A percentile compares a stretch with the other conserved stretches of the same genome.
Evolutionary conservation across 2,113 vertebrate species (phyloP).

Genomic region (Hylia prasina): DNA sequence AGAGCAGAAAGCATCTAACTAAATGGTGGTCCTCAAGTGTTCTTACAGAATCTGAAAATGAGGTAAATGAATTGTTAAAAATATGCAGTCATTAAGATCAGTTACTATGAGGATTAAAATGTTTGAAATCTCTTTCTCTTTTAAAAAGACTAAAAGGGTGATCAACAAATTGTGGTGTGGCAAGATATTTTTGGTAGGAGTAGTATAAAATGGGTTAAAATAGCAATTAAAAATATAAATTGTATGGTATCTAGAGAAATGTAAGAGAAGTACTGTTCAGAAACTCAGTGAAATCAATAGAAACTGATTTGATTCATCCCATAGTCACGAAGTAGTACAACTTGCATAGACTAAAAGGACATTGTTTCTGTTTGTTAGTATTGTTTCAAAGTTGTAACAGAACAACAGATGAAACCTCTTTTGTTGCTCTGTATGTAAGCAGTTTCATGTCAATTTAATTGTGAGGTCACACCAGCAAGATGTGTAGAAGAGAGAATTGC

Average conservation of each 20-base stretch:
- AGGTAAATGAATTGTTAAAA: constrained; percentile 36
- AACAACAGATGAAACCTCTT: neutral
- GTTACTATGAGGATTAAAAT: neutral
- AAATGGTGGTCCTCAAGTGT: neutral
- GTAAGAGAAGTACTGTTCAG: neutral
- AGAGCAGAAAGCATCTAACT: neutral
- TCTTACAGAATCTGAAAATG: constrained; percentile 24
- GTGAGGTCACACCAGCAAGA: neutral
- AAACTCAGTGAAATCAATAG: neutral
- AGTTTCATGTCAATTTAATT: neutral
- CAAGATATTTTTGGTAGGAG: neutral
- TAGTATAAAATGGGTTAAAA: neutral
- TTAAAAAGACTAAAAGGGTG: neutral
- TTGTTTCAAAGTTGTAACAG: neutral
- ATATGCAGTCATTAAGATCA: neutral
- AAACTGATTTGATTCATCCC: neutral
- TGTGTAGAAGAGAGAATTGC: neutral
- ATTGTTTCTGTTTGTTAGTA: neutral
- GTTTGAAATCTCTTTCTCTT: neutral
- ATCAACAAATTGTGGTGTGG: neutral
- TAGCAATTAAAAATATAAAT: neutral
- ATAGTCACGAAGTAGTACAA: neutral
- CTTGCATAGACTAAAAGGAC: neutral
- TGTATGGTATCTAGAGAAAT: neutral
- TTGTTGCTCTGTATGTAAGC: neutral